Evolutionary conservation across 2,113 vertebrate genomes (phyloP).

Genomic region (Amphiprion ocellaris): DNA sequence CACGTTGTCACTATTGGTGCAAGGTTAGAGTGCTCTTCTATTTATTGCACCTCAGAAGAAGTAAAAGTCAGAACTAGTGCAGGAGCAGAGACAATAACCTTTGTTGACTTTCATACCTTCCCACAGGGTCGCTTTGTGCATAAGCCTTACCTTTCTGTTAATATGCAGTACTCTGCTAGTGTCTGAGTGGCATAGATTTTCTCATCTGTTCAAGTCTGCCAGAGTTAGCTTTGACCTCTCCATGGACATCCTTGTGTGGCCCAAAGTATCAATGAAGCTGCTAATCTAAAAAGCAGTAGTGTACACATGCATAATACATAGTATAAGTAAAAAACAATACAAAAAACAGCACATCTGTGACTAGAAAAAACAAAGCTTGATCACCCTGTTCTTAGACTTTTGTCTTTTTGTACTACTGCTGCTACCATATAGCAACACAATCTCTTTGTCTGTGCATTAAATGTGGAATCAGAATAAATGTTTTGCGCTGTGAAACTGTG

Average conservation of each 20-base stretch:
- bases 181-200: too few relatives aligned
- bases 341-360: not conserved
- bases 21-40: not conserved
- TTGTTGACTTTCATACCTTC: too few relatives aligned
- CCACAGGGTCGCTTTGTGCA: too few relatives aligned
- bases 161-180: too few relatives aligned
- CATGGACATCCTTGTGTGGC: too few relatives aligned
- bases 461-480: not conserved
- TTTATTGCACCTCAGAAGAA: not conserved
- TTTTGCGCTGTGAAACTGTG: slow-evolving; percentile 6
- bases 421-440: not conserved
- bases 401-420: not conserved
- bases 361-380: not conserved
- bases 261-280: too few relatives aligned
- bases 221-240: too few relatives aligned
- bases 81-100: not conserved
- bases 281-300: too few relatives aligned
- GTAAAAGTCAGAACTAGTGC: not conserved
- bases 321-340: not conserved
- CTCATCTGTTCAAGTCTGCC: too few relatives aligned
- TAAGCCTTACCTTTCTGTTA: too few relatives aligned
- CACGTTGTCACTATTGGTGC: not conserved
- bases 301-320: too few relatives aligned
- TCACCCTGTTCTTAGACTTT: slow-evolving; percentile 20
- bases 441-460: not conserved